Conservation (phyloP, 2,888 invertebrate species). For the Pyrocoelia pectoralis region DNA sequence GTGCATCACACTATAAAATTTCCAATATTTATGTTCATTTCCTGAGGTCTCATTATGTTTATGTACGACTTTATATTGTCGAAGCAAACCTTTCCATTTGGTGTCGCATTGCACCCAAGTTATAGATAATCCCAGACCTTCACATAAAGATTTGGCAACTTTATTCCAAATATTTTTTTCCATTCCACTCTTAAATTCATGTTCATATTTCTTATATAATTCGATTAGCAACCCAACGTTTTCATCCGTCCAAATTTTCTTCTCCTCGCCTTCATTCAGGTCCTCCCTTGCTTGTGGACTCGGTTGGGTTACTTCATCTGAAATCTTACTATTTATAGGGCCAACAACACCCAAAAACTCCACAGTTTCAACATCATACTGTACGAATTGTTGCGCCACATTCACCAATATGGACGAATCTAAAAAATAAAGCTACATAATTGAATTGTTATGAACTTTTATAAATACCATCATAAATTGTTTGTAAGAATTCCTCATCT, state of each 20-base stretch:
- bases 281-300: background rate
- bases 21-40: background rate
- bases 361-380: background rate
- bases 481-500: conserved; percentile 1
- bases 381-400: background rate
- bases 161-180: background rate
- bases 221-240: background rate
- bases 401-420: background rate
- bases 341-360: background rate
- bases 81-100: background rate
- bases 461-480: too few relatives aligned
- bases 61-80: background rate
- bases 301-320: background rate
- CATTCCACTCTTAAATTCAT: background rate
- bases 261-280: background rate
- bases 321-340: background rate
- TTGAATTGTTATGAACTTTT: background rate
- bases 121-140: background rate
- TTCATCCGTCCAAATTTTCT: background rate
- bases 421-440: background rate
- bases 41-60: conserved; percentile 4
- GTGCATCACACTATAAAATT: background rate
- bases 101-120: background rate
- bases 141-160: background rate
- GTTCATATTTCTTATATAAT: background rate